These are phyloP conservation scores for Torymus aiolomorphi DNA, from an alignment of 2,888 invertebrate species.

Conservation along the genomic window DNA sequence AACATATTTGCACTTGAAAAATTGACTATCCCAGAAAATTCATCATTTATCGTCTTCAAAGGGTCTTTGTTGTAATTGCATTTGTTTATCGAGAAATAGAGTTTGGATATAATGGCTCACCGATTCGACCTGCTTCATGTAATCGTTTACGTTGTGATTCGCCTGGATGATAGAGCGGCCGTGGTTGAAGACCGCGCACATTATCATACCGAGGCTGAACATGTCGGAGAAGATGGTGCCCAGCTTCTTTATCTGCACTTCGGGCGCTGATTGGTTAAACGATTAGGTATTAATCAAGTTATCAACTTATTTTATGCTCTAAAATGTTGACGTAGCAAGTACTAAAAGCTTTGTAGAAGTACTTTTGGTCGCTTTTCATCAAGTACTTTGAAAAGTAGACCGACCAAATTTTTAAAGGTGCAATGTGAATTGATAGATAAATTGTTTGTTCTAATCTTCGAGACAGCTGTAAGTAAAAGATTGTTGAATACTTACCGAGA, in stretches of 20 bases:
- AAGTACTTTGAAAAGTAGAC: no score
- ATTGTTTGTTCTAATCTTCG: no score
- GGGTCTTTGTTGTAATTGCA: not conserved
- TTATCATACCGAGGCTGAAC: conserved; percentile 96
- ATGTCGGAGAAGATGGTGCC: conserved; percentile 95
- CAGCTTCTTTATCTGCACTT: conserved; percentile 89
- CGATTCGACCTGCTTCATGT: conserved; percentile 92
- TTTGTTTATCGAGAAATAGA: not conserved
- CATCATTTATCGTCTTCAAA: no score
- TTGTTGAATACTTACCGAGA: conserved; percentile 80
- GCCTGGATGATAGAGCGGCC: conserved; percentile 93
- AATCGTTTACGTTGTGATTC: conserved; percentile 91
- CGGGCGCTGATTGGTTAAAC: conserved; percentile 83
- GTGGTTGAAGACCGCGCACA: conserved; percentile 94
- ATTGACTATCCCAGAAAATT: no score
- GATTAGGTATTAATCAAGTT: no score
- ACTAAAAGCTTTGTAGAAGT: no score
- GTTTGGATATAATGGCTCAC: conserved; percentile 79
- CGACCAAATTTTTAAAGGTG: no score
- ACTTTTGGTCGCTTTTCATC: no score
- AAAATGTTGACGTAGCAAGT: no score
- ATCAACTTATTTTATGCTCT: not conserved
- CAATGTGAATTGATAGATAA: no score
- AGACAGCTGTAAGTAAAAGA: no score
- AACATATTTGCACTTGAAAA: no score